Percentiles rank a stretch among this genome's conserved stretches.
Conservation (phyloP, 2,113 vertebrate genomes). For the Bambusicola thoracicus region DNA sequence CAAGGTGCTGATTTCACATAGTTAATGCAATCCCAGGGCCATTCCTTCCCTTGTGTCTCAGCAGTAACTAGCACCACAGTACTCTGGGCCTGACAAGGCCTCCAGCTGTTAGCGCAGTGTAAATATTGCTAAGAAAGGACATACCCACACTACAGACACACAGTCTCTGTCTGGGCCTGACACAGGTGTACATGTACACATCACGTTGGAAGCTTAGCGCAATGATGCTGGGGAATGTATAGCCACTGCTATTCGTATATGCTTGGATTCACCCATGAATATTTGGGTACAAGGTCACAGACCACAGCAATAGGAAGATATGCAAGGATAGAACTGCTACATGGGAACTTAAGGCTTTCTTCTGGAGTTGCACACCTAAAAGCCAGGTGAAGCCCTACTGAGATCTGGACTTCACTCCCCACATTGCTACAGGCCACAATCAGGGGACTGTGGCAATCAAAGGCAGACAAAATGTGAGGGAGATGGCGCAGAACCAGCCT, state of each 20-base stretch:
- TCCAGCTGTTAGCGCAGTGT: not conserved
- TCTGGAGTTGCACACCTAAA: not conserved
- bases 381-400: not conserved
- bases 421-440: not conserved
- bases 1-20: accelerated
- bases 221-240: accelerated
- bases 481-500: not conserved
- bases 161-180: accelerated
- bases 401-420: not conserved
- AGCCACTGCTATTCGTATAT: accelerated
- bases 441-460: not conserved
- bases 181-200: accelerated
- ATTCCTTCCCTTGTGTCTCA: accelerated
- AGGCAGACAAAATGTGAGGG: not conserved
- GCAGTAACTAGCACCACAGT: accelerated
- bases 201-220: not conserved
- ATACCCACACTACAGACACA: not conserved
- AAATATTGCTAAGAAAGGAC: not conserved
- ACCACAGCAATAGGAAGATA: not conserved
- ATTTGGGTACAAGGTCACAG: not conserved
- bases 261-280: not conserved
- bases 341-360: not conserved
- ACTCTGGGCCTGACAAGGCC: accelerated
- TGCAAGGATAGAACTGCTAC: not conserved
- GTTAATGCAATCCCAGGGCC: not conserved